Conservation (phyloP, 2,888 invertebrate genomes). For the Zele albiditarsus region DNA sequence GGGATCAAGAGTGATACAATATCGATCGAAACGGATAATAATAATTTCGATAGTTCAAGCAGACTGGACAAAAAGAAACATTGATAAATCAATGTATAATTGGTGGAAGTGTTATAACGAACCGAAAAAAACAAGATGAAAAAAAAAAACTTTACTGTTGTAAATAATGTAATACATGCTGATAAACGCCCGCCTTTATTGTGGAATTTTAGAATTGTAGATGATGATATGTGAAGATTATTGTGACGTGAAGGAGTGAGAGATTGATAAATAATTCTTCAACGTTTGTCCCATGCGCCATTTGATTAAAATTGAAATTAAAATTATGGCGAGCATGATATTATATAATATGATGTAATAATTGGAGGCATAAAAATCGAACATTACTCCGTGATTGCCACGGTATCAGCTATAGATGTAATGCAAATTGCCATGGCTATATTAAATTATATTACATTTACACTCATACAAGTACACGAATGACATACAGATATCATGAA, state of each 20-base stretch:
- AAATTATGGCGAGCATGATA: conserved; percentile 28
- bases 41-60: not conserved
- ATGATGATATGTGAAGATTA: conserved; percentile 30
- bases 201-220: conserved; percentile 26
- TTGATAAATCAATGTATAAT: conserved; percentile 1
- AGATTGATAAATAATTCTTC: conserved; percentile 45
- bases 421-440: conserved; percentile 49
- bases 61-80: conserved; percentile 1
- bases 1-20: not conserved
- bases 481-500: not conserved
- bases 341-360: conserved; percentile 40
- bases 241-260: conserved; percentile 32
- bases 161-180: conserved; percentile 25
- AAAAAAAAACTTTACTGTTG: conserved; percentile 11
- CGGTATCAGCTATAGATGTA: conserved; percentile 46
- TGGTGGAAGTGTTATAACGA: not conserved
- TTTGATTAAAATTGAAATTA: not conserved
- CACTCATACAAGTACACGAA: not conserved
- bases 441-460: conserved; percentile 41
- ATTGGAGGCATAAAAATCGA: conserved; percentile 34
- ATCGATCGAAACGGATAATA: not conserved
- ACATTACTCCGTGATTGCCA: conserved; percentile 38
- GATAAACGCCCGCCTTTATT: conserved; percentile 33
- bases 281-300: conserved; percentile 39
- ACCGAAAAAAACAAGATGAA: not conserved